phyloP scores from a whole-genome alignment of 2,888 invertebrate genomes.

The Oscheius sp. region DNA sequence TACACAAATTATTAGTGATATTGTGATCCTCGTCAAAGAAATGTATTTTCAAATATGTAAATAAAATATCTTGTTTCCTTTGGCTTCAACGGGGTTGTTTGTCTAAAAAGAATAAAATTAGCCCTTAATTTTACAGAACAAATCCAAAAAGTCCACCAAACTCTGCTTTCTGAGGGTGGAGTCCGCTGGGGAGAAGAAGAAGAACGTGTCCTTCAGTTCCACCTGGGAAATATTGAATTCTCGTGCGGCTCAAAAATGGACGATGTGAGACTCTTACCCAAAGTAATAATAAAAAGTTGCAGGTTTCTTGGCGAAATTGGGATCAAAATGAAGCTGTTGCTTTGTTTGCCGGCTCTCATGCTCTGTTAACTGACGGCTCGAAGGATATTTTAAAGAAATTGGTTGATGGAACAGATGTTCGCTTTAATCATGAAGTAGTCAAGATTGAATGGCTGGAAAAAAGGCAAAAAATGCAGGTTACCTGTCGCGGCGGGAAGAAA shows the following conservation, averaged over 20 bases:
- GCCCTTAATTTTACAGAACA: slow-evolving; percentile 22
- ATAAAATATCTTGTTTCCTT: neutral
- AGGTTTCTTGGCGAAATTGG: slow-evolving; percentile 68
- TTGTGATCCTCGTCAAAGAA: slow-evolving; percentile 4
- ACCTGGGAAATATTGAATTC: slow-evolving; percentile 73
- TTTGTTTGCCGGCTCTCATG: slow-evolving; percentile 73
- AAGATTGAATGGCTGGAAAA: slow-evolving; percentile 21
- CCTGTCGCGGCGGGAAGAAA: slow-evolving; percentile 27
- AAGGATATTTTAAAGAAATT: slow-evolving; percentile 69
- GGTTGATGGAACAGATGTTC: slow-evolving; percentile 70
- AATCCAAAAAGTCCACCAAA: slow-evolving; percentile 27
- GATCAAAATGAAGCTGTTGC: slow-evolving; percentile 74
- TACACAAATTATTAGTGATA: neutral
- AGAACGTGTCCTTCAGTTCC: slow-evolving; percentile 71
- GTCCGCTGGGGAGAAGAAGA: slow-evolving; percentile 35
- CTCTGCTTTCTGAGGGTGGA: slow-evolving; percentile 30
- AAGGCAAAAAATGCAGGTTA: slow-evolving; percentile 28
- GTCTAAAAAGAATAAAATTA: neutral
- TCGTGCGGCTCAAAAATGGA: slow-evolving; percentile 71
- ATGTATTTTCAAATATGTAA: neutral
- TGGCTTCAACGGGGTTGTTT: neutral
- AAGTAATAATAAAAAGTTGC: neutral
- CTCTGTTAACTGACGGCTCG: slow-evolving; percentile 71
- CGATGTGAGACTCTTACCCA: slow-evolving; percentile 35
- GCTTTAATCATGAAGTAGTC: slow-evolving; percentile 29